Conservation (phyloP, 2,113 vertebrate genomes). For the Perccottus glenii region DNA sequence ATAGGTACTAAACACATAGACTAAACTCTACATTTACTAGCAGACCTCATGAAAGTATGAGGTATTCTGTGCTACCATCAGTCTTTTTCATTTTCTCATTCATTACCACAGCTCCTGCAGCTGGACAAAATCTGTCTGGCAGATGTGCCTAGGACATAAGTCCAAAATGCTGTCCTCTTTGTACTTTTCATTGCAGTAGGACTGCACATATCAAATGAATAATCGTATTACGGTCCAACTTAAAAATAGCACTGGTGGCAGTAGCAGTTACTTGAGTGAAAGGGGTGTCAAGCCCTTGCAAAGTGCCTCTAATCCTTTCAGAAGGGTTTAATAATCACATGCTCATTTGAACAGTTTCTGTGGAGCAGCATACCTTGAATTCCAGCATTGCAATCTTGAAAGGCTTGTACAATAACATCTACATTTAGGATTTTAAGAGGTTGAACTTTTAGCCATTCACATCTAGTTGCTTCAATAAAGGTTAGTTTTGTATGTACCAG, state of each 20-base stretch:
- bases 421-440: background rate
- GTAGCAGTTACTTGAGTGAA: slow-evolving; percentile 38
- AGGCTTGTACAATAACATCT: slow-evolving; percentile 46
- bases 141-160: slow-evolving; percentile 72
- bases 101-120: slow-evolving; percentile 50
- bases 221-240: slow-evolving; percentile 45
- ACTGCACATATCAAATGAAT: slow-evolving; percentile 51
- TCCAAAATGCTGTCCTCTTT: slow-evolving; percentile 71
- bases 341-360: slow-evolving; percentile 65
- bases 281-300: slow-evolving; percentile 51
- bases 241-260: slow-evolving; percentile 52
- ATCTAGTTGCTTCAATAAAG: slow-evolving; percentile 24
- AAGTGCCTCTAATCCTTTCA: slow-evolving; percentile 66
- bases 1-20: slow-evolving; percentile 5
- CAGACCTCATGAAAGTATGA: slow-evolving; percentile 13
- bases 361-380: slow-evolving; percentile 61
- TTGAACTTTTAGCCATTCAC: slow-evolving; percentile 9
- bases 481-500: background rate
- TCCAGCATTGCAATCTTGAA: slow-evolving; percentile 48
- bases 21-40: slow-evolving; percentile 16
- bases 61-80: slow-evolving; percentile 1
- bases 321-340: slow-evolving; percentile 70
- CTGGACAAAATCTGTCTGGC: slow-evolving; percentile 77
- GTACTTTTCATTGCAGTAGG: slow-evolving; percentile 71
- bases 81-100: slow-evolving; percentile 21